phyloP scores from a whole-genome alignment of 1,140 invertebrate species.

The Apis cerana region DNA sequence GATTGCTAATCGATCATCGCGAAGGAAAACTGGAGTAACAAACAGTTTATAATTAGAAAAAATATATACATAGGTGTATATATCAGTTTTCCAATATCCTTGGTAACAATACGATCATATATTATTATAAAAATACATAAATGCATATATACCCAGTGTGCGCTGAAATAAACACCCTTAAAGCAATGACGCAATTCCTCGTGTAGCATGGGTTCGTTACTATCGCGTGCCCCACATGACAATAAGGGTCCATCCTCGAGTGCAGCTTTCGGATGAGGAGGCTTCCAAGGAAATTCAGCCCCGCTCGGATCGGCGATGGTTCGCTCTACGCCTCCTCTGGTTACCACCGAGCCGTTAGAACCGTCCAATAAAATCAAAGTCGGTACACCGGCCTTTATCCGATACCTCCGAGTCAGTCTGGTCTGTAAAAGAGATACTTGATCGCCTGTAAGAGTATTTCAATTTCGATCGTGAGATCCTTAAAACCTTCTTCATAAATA shows the following conservation, averaged over 20 bases:
- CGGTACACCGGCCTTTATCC: slow-evolving; percentile 88
- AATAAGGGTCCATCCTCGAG: slow-evolving; percentile 84
- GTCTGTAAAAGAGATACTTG: slow-evolving; percentile 81
- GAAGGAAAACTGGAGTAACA: neutral
- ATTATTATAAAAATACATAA: neutral
- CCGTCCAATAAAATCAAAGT: slow-evolving; percentile 88
- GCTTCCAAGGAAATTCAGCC: slow-evolving; percentile 87
- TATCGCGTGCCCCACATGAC: slow-evolving; percentile 81
- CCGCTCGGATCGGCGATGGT: slow-evolving; percentile 86
- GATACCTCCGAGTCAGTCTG: slow-evolving; percentile 86
- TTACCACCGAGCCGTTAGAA: slow-evolving; percentile 83
- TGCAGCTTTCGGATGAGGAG: slow-evolving; percentile 83
- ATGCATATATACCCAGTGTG: slow-evolving; percentile 86
- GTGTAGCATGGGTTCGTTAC: slow-evolving; percentile 81
- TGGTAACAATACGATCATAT: no score
- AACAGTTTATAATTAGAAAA: neutral
- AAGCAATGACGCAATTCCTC: slow-evolving; percentile 84
- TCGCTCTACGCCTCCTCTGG: slow-evolving; percentile 85
- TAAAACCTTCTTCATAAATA: slow-evolving; percentile 20
- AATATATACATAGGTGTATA: neutral
- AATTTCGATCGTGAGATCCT: slow-evolving; percentile 5
- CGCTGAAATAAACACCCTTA: slow-evolving; percentile 90
- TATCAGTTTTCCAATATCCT: neutral
- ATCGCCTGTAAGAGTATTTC: slow-evolving; percentile 21
- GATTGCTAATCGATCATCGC: neutral